Evolutionary conservation across 2,113 vertebrate genomes (phyloP).

Genomic region (Sclerurus mexicanus): DNA sequence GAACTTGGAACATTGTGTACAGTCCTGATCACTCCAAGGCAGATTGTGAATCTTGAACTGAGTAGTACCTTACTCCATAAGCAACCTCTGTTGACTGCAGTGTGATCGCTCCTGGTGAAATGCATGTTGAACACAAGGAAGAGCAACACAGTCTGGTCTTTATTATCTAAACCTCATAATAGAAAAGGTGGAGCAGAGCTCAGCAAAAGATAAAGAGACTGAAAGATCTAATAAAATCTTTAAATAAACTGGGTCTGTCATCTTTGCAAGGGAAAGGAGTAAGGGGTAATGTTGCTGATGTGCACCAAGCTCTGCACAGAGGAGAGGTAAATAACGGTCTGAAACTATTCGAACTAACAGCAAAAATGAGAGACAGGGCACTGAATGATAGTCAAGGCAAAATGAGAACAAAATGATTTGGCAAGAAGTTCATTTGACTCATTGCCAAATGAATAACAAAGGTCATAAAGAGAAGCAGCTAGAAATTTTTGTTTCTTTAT

Average conservation of each 20-base stretch:
- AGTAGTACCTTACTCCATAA: slow-evolving; percentile 40
- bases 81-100: slow-evolving; percentile 32
- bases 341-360: slow-evolving; percentile 7
- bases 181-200: slow-evolving; percentile 60
- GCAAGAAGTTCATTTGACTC: slow-evolving; percentile 31
- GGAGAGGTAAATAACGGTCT: slow-evolving; percentile 28
- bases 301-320: slow-evolving; percentile 7
- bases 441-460: slow-evolving; percentile 40
- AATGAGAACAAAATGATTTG: slow-evolving; percentile 54
- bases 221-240: slow-evolving; percentile 65
- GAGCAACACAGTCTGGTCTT: slow-evolving; percentile 50
- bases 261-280: slow-evolving; percentile 31
- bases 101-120: slow-evolving; percentile 27
- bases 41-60: slow-evolving; percentile 50
- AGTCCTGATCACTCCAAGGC: slow-evolving; percentile 43
- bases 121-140: slow-evolving; percentile 26
- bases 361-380: slow-evolving; percentile 52
- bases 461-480: not conserved
- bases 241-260: slow-evolving; percentile 61
- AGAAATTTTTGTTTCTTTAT: slow-evolving; percentile 30
- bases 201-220: slow-evolving; percentile 60
- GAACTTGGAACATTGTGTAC: slow-evolving; percentile 8
- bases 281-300: slow-evolving; percentile 22
- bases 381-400: slow-evolving; percentile 46
- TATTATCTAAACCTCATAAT: slow-evolving; percentile 43